Base-by-base conservation (phyloP, 2,797 vertebrate genomes). In the Emys orbicularis region DNA sequence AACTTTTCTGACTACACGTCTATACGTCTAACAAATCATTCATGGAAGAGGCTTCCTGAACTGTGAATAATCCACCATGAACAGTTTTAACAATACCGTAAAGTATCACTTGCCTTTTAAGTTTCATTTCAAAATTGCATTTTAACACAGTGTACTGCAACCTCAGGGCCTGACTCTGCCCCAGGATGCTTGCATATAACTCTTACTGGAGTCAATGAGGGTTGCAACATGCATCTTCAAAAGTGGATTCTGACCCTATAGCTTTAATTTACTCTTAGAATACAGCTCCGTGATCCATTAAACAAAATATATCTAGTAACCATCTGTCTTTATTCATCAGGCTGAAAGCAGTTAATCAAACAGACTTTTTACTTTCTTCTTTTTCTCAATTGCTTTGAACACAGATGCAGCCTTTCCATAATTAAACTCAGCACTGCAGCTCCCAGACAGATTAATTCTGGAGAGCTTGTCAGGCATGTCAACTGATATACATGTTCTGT, bases 361-460 rank as follows among this genome's bases (percentile, higher is more conserved):
- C 96, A 96, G 97, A 98, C 97, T 90, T 98, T 98, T 98, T 97
- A 97, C 94, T 97, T 97, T 96, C 95, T 96, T 96, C 89, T 90
- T 93, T 95, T 92, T 95, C 93, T 91, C 94, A 97, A 96, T 96
- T 97, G 97, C 97, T 97, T 97, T 97, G 97, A 97, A 96, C 97
- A 94, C 97, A 98, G 97, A 98, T 98, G 97, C 96, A 95, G 95
- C 87, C 93, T 96, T 97, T 96, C 93, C 95, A 94, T 98, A 98
- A 98, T 97, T 97, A 97, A 98, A 96, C 92, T 93, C 94, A 96
- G 94, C 92, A 96, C 29, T 89, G 95, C 83, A 90, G 94, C 80
- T 93, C 88, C 90, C 90, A 91, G 94, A 91, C 85, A 94, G 92
- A 97, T 97, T 96, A 96, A 94, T 96, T 94, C 95, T 88, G 90